Base-by-base conservation (phyloP, 1,140 invertebrate genomes). In the Plectrocnemia conspersa region DNA sequence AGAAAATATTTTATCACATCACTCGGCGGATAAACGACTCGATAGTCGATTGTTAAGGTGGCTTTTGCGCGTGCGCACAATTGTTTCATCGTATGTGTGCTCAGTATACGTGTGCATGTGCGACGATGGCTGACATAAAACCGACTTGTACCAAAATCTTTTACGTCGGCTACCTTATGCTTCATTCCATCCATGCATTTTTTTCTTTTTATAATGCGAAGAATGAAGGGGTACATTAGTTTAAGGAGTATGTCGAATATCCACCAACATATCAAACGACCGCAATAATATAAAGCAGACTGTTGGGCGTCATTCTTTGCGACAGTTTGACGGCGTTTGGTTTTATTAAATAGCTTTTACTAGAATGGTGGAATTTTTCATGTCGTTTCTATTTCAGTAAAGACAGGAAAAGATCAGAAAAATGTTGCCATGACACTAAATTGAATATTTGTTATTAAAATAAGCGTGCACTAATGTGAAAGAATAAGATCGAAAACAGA, bases 251-350 rank as follows among this genome's bases (percentile, higher is more conserved):
- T 15, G n/a, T 10, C 36, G 36, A 15, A 40, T n/a, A 29, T 29
- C n/a, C n/a, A 7, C 27, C 27, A n/a, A 29, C n/a, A 29, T n/a
- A 6, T 42, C 9, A 42, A 27, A 47, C n/a, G n/a, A n/a, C n/a
- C n/a, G n/a, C n/a, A 47, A 24, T 47, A 47, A 47, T 18, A 27
- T 18, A 27, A 47, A 47, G 33, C 44, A 47, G 33, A 47, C 29
- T 27, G 33, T 27, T 27, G 16, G 29, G 44, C 44, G 44, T 47
- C 44, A 47, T 32, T 47, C 44, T 32, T 47, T 24, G 29, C 25
- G 44, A 47, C 44, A 47, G 44, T 47, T 47, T 47, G 44, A 47
- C 44, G 33, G 44, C 11, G 15, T 13, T 27, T 47, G 44, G 44
- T 47, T 47, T 47, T 47, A 47, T 47, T 47, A 27, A 27, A 47